Percentiles rank a stretch among this genome's conserved stretches.
Evolutionary conservation across 2,888 invertebrate species (phyloP).

Genomic region (Latrodectus hesperus): DNA sequence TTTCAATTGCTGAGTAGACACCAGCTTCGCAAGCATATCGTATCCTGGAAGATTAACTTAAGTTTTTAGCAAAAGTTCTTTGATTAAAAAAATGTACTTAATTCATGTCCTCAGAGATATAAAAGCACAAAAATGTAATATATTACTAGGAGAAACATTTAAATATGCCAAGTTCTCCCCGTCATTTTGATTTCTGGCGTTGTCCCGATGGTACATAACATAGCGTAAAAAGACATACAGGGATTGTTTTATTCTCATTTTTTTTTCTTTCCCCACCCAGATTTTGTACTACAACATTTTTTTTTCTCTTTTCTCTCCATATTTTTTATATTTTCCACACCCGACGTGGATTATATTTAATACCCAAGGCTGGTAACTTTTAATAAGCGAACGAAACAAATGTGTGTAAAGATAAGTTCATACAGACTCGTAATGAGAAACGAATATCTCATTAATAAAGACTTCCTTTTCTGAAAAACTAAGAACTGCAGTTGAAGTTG

Average conservation of each 20-base stretch:
- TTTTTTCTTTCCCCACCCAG: neutral
- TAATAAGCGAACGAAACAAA: conserved; percentile 61
- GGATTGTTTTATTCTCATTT: neutral
- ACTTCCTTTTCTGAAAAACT: neutral
- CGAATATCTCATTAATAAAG: conserved; percentile 63
- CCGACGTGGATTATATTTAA: conserved; percentile 61
- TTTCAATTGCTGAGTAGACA: too few relatives aligned
- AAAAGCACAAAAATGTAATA: neutral
- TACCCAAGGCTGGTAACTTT: conserved; percentile 54
- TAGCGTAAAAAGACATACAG: neutral
- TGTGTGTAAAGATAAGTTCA: conserved; percentile 14
- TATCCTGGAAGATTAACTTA: conserved; percentile 43
- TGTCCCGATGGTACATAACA: conserved; percentile 31
- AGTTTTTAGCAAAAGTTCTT: conserved; percentile 50
- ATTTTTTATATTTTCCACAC: conserved; percentile 18
- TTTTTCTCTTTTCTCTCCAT: conserved; percentile 10
- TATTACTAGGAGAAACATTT: conserved; percentile 15
- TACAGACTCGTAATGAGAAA: conserved; percentile 49
- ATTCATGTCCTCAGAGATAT: conserved; percentile 35
- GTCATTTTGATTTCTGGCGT: conserved; percentile 13
- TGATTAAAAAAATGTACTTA: conserved; percentile 64
- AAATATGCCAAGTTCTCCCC: conserved; percentile 17
- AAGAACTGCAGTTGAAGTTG: too few relatives aligned
- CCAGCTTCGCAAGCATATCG: neutral
- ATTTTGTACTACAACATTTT: neutral